These are phyloP conservation scores for Tetheella fluctuosa DNA, from an alignment of 2,888 invertebrate species.

Conservation along the genomic window DNA sequence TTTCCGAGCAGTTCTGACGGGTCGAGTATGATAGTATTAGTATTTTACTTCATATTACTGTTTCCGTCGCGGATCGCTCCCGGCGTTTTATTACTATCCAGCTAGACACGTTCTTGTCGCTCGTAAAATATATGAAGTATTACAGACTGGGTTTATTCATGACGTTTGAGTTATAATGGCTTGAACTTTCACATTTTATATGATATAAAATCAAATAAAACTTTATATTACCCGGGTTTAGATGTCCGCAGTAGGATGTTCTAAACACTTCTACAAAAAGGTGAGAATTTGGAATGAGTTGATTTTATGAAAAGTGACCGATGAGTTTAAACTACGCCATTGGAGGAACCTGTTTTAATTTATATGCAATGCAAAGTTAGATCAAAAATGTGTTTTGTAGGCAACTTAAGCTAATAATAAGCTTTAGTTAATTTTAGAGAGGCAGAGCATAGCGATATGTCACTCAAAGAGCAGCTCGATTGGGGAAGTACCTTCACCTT, in stretches of 20 bases:
- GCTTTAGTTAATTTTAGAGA: no score
- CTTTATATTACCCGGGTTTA: neutral
- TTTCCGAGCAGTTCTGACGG: constrained; percentile 34
- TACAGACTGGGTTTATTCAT: constrained; percentile 39
- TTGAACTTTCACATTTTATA: constrained; percentile 1
- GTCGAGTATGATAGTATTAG: constrained; percentile 38
- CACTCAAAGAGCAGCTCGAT: no score
- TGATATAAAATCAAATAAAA: constrained; percentile 3
- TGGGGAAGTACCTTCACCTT: no score
- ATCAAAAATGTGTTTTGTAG: no score
- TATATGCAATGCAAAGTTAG: no score
- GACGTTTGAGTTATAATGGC: constrained; percentile 27
- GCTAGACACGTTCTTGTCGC: constrained; percentile 43
- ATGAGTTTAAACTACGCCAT: no score
- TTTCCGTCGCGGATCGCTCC: constrained; percentile 38
- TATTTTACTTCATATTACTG: constrained; percentile 49
- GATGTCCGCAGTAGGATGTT: neutral
- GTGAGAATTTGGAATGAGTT: neutral
- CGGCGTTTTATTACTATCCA: constrained; percentile 52
- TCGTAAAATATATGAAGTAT: constrained; percentile 50
- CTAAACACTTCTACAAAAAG: neutral
- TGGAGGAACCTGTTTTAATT: no score
- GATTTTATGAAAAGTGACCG: no score
- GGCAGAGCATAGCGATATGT: no score
- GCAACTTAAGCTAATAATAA: no score